Percentiles rank a stretch among this genome's conserved stretches.
These are phyloP conservation scores for Pheosia tremula DNA, from an alignment of 2,888 invertebrate genomes.

Conservation along the genomic window DNA sequence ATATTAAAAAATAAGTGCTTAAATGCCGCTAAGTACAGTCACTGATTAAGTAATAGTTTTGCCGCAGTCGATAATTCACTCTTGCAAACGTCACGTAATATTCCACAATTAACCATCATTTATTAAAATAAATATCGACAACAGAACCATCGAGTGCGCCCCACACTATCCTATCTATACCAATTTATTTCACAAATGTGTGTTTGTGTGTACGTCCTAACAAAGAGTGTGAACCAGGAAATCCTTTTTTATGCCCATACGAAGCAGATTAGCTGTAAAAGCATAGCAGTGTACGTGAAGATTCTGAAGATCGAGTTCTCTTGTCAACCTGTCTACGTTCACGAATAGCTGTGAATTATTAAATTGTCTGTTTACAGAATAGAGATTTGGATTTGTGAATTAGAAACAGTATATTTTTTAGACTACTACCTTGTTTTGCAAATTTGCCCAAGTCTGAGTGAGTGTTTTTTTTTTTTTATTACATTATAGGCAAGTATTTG, in stretches of 20 bases:
- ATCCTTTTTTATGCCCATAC: conserved; percentile 46
- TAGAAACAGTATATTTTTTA: too few species aligned
- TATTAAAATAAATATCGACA: background rate
- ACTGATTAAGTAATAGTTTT: too few species aligned
- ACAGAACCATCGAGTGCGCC: conserved; percentile 9
- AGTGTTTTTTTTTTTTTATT: too few species aligned
- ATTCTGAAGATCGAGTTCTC: background rate
- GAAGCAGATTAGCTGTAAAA: conserved; percentile 52
- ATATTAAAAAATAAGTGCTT: too few species aligned
- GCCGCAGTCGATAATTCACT: too few species aligned
- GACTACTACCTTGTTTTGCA: too few species aligned
- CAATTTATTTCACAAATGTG: conserved; percentile 57
- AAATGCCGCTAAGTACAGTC: too few species aligned
- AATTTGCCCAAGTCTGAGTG: too few species aligned
- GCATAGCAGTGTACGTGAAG: conserved; percentile 43
- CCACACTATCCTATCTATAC: conserved; percentile 28
- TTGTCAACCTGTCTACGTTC: background rate
- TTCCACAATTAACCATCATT: too few species aligned
- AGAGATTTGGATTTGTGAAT: too few species aligned
- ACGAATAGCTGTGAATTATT: background rate
- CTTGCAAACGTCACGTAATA: too few species aligned
- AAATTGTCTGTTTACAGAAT: background rate
- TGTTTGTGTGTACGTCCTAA: conserved; percentile 33
- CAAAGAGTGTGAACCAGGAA: conserved; percentile 25
- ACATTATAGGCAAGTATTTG: too few species aligned